Percentiles rank a stretch among this genome's conserved stretches.
These are phyloP conservation scores for Andrena bucephala DNA, from an alignment of 2,888 invertebrate species.

Conservation along the genomic window DNA sequence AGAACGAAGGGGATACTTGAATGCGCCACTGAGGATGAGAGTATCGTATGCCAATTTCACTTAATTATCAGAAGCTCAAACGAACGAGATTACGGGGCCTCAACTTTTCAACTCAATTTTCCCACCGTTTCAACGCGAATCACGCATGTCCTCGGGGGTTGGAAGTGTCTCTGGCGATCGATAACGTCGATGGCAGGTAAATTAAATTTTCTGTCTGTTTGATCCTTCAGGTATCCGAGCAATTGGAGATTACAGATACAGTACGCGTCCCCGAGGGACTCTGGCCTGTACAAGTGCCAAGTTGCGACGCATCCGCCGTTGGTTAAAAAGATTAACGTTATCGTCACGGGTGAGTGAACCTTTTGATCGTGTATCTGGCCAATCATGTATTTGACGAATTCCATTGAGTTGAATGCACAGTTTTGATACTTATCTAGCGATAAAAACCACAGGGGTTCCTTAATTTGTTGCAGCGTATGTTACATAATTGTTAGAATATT, in stretches of 20 bases:
- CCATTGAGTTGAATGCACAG: not conserved
- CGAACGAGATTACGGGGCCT: not conserved
- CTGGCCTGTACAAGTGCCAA: slow-evolving; percentile 89
- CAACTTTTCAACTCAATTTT: slow-evolving; percentile 3
- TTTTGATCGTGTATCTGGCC: not conserved
- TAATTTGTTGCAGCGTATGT: not conserved
- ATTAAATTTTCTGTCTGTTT: slow-evolving; percentile 52
- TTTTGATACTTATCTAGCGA: not conserved
- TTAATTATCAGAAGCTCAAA: not conserved
- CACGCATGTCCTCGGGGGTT: slow-evolving; percentile 1
- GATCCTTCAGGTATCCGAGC: slow-evolving; percentile 85
- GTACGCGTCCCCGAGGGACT: slow-evolving; percentile 87
- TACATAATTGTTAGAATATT: not conserved
- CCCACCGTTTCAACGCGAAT: slow-evolving; percentile 15
- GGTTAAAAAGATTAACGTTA: slow-evolving; percentile 87
- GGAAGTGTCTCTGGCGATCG: not conserved
- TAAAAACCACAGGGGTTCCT: not conserved
- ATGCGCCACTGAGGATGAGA: not conserved
- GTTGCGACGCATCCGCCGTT: slow-evolving; percentile 88
- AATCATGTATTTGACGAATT: not conserved
- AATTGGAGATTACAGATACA: slow-evolving; percentile 89
- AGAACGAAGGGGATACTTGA: not conserved
- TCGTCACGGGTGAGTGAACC: slow-evolving; percentile 85
- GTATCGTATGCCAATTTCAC: not conserved
- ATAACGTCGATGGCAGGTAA: slow-evolving; percentile 26